Evolutionary conservation across 2,888 invertebrate genomes (phyloP).

Genomic region (Ennomos erosarius): DNA sequence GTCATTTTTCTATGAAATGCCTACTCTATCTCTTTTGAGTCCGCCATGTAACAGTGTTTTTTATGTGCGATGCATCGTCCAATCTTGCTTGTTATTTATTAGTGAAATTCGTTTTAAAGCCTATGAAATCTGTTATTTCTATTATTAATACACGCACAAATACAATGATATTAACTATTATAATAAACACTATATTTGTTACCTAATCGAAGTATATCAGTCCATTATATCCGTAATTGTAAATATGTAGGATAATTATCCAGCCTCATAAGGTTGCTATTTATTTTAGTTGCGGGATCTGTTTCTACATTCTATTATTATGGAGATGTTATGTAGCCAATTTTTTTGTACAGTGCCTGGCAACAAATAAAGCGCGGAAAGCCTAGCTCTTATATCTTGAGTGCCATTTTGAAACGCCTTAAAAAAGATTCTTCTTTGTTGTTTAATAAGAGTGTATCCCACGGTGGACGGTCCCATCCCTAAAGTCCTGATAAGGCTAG

Average conservation of each 20-base stretch:
- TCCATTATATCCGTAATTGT: constrained; percentile 27
- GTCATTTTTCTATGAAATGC: not conserved
- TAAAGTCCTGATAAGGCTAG: too few species aligned
- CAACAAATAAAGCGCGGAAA: constrained; percentile 13
- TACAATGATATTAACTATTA: constrained; percentile 21
- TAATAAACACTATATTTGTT: constrained; percentile 26
- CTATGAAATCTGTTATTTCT: constrained; percentile 18
- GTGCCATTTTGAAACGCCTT: too few species aligned
- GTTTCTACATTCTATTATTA: constrained; percentile 34
- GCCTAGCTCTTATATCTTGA: too few species aligned
- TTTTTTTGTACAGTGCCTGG: constrained; percentile 20
- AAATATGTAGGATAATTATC: constrained; percentile 25
- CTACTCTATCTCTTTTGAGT: not conserved
- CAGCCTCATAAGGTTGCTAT: constrained; percentile 36
- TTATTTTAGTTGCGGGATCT: constrained; percentile 29
- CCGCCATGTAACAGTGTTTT: not conserved
- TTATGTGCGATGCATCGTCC: constrained; percentile 10
- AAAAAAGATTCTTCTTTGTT: too few species aligned
- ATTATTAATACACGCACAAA: constrained; percentile 24
- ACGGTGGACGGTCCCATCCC: too few species aligned
- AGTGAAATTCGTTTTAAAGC: constrained; percentile 9
- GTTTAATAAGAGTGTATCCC: too few species aligned
- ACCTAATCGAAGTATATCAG: constrained; percentile 29
- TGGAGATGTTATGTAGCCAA: constrained; percentile 20
- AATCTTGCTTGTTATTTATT: constrained; percentile 15